Evolutionary conservation across 2,888 invertebrate species (phyloP).

Genomic region (Pteria penguin): DNA sequence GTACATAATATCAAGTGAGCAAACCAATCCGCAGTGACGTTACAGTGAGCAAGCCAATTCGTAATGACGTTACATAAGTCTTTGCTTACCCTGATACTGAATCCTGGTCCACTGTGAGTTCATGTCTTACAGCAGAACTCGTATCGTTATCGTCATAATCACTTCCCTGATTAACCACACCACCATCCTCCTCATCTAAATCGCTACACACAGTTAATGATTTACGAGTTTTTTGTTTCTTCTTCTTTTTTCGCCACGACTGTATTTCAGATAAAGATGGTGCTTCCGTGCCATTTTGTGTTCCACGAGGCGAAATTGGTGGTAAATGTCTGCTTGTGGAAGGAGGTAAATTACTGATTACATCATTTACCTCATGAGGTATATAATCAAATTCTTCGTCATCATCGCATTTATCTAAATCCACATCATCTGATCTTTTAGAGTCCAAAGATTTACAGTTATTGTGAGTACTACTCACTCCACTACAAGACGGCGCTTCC

Average conservation of each 20-base stretch:
- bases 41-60: too few relatives aligned
- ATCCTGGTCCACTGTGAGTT: neutral
- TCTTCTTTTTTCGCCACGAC: conserved; percentile 22
- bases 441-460: neutral
- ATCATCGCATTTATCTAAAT: neutral
- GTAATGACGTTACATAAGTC: too few relatives aligned
- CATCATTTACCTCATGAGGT: neutral
- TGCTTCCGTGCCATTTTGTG: neutral
- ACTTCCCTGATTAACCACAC: conserved; percentile 19
- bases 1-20: too few relatives aligned
- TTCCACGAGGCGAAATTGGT: neutral
- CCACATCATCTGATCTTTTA: neutral
- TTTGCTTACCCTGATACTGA: too few relatives aligned
- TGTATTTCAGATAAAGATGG: conserved; percentile 9
- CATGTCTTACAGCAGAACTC: neutral
- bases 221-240: conserved; percentile 4
- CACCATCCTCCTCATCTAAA: neutral
- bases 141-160: conserved; percentile 7
- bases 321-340: conserved; percentile 12
- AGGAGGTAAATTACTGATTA: neutral
- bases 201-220: neutral
- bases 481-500: neutral
- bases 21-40: too few relatives aligned
- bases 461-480: neutral
- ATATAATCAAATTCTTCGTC: neutral